These are phyloP conservation scores for Drosophila quinaria DNA, from an alignment of 2,888 invertebrate species.

Conservation along the genomic window DNA sequence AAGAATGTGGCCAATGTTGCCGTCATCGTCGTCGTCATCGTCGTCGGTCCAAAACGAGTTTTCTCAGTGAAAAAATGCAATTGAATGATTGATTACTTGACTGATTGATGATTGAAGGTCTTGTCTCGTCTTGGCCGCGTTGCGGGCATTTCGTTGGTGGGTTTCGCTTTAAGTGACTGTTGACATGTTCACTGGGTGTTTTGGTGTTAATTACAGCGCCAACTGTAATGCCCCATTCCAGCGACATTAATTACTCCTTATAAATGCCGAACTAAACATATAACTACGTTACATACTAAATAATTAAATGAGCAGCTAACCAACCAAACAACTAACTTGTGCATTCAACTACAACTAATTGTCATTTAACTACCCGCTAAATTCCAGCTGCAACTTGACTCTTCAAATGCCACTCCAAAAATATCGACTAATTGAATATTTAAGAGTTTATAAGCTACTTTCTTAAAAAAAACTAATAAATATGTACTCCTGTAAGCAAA, in stretches of 20 bases:
- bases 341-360: slow-evolving; percentile 17
- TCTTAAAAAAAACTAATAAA: not conserved
- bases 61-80: slow-evolving; percentile 45
- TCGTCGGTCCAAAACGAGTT: slow-evolving; percentile 33
- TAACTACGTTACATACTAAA: slow-evolving; percentile 35
- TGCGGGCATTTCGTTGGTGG: slow-evolving; percentile 41
- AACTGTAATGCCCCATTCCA: slow-evolving; percentile 32
- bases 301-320: slow-evolving; percentile 34
- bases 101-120: slow-evolving; percentile 81
- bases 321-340: slow-evolving; percentile 18
- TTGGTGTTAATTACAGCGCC: slow-evolving; percentile 80
- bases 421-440: not conserved
- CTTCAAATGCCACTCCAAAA: not conserved
- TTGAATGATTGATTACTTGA: slow-evolving; percentile 78
- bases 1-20: slow-evolving; percentile 59
- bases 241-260: slow-evolving; percentile 39
- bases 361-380: slow-evolving; percentile 4
- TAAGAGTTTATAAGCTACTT: not conserved
- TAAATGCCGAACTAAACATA: slow-evolving; percentile 14
- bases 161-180: slow-evolving; percentile 79
- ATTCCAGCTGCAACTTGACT: slow-evolving; percentile 3
- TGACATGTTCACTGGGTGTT: slow-evolving; percentile 81
- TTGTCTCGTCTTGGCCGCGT: slow-evolving; percentile 43
- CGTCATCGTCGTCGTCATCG: slow-evolving; percentile 6
- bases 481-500: too few relatives aligned